Conservation (phyloP, 2,888 invertebrate genomes). For the Elysia crispata region DNA sequence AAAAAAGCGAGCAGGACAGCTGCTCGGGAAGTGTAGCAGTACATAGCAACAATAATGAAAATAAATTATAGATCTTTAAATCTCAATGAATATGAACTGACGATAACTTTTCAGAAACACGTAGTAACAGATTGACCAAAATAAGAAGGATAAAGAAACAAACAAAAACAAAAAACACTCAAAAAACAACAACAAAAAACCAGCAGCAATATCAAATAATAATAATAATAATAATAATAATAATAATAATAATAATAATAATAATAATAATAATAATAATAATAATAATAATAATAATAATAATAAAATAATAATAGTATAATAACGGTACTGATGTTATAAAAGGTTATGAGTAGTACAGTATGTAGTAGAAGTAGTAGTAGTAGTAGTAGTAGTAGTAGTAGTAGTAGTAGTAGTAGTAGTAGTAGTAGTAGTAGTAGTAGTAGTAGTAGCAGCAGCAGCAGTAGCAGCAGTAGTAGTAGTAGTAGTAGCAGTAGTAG, state of each 20-base stretch:
- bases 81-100: not conserved
- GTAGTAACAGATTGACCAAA: not conserved
- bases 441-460: conserved; percentile 15
- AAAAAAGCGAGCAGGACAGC: too few species aligned
- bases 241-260: conserved; percentile 5
- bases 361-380: not conserved
- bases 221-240: not conserved
- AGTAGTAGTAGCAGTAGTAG: conserved; percentile 17
- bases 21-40: not conserved
- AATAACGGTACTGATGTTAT: not conserved
- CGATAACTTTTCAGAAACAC: too few species aligned
- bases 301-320: too few species aligned
- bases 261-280: conserved; percentile 16
- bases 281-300: not conserved
- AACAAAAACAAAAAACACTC: too few species aligned
- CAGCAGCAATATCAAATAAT: not conserved
- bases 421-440: not conserved
- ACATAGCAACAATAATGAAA: not conserved
- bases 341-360: not conserved
- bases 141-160: too few species aligned
- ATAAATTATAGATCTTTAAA: not conserved
- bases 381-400: conserved; percentile 5
- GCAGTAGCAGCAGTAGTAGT: not conserved
- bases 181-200: too few species aligned
- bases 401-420: conserved; percentile 20